phyloP scores from a whole-genome alignment of 2,888 invertebrate genomes.

The Cerastis leucographa region DNA sequence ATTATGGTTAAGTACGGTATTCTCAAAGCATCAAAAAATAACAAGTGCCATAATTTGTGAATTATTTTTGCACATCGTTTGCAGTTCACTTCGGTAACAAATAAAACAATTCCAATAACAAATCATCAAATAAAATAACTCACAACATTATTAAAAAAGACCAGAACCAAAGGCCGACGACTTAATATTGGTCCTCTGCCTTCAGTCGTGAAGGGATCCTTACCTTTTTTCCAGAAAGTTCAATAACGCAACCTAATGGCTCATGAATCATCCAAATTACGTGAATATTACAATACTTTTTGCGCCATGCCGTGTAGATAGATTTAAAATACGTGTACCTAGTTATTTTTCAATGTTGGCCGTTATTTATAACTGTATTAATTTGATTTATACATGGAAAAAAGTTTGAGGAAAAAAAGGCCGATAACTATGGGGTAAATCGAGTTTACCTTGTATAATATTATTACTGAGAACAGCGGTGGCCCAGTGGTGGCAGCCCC shows the following conservation, averaged over 20 bases:
- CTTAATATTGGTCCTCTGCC: conserved; percentile 63
- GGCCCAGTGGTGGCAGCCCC: too few species aligned
- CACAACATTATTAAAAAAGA: conserved; percentile 32
- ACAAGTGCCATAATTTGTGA: neutral
- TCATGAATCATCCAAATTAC: conserved; percentile 83
- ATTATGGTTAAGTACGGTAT: neutral
- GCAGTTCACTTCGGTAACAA: neutral
- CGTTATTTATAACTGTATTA: conserved; percentile 59
- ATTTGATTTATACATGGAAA: conserved; percentile 53
- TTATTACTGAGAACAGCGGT: too few species aligned
- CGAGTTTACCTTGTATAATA: conserved; percentile 8
- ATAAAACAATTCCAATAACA: conserved; percentile 5
- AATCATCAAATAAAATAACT: conserved; percentile 27
- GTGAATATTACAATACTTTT: conserved; percentile 80
- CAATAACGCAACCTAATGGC: conserved; percentile 82
- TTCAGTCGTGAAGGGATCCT: conserved; percentile 56
- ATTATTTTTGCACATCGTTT: neutral
- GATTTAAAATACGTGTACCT: conserved; percentile 75
- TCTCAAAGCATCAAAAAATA: neutral
- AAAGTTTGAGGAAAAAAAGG: conserved; percentile 37
- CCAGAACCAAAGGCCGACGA: conserved; percentile 49
- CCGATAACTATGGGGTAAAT: conserved; percentile 17
- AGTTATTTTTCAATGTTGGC: conserved; percentile 62
- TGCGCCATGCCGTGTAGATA: conserved; percentile 72
- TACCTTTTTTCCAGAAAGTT: conserved; percentile 74